phyloP scores from a whole-genome alignment of 37 sponge, comb jelly and placozoan genomes.

The Cladorhizidae sp. region DNA sequence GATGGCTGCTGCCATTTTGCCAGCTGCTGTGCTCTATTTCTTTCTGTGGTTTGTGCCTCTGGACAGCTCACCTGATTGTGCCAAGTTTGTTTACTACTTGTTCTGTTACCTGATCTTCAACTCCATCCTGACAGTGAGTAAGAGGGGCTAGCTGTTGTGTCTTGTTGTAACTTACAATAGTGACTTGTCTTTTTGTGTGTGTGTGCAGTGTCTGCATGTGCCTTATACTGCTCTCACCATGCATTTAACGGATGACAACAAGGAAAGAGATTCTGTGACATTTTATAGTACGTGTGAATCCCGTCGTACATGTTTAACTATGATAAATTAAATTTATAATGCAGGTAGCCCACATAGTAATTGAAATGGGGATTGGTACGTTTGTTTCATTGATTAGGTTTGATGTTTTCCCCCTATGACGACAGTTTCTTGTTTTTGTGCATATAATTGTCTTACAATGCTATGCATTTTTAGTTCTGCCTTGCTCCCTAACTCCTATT shows the following conservation, averaged over 20 bases:
- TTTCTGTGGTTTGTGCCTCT: conserved; percentile 74
- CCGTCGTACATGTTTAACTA: too few species aligned
- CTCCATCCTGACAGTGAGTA: conserved; percentile 46
- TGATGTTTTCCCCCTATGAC: too few species aligned
- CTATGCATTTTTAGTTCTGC: too few species aligned
- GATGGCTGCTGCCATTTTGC: conserved; percentile 56
- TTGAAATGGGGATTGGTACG: too few species aligned
- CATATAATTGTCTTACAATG: too few species aligned
- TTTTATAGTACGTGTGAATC: conserved; percentile 64
- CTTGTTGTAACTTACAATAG: neutral
- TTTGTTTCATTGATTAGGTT: too few species aligned
- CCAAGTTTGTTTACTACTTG: conserved; percentile 65
- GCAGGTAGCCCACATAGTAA: too few species aligned
- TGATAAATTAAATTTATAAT: too few species aligned
- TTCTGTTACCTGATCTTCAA: conserved; percentile 66
- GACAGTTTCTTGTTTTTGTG: too few species aligned
- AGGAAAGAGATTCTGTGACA: conserved; percentile 83
- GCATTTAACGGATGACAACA: conserved; percentile 68
- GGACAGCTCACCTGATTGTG: neutral
- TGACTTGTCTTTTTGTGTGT: neutral
- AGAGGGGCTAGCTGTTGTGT: neutral
- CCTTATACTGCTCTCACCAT: conserved; percentile 87
- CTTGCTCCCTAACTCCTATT: too few species aligned
- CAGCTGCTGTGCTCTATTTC: conserved; percentile 54
- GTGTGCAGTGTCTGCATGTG: conserved; percentile 76